These are phyloP conservation scores for Corbicula japonica DNA, from an alignment of 2,888 invertebrate genomes.

Conservation along the genomic window DNA sequence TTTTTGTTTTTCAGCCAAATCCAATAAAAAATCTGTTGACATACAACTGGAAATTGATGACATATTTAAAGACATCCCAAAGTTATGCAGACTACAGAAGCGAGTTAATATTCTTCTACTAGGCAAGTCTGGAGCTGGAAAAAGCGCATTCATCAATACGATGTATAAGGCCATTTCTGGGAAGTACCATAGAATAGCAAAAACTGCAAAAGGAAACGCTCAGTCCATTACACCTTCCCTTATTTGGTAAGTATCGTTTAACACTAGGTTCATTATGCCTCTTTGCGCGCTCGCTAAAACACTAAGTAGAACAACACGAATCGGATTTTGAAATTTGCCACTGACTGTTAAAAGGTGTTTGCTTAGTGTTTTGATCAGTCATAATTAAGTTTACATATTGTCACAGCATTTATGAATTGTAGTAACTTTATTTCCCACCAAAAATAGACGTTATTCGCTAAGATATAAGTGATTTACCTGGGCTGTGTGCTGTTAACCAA, in stretches of 20 bases:
- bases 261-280: background rate
- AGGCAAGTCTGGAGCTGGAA: constrained; percentile 24
- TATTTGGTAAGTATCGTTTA: constrained; percentile 6
- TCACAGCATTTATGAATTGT: too few relatives aligned
- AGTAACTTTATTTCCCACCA: too few relatives aligned
- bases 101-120: constrained; percentile 7
- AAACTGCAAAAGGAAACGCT: background rate
- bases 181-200: constrained; percentile 10
- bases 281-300: background rate
- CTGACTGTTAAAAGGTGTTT: too few relatives aligned
- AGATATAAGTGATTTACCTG: too few relatives aligned
- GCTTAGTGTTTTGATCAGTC: too few relatives aligned
- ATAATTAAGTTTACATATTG: too few relatives aligned
- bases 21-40: too few relatives aligned
- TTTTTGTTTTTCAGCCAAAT: too few relatives aligned
- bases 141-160: constrained; percentile 24
- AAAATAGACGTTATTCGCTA: too few relatives aligned
- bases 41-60: background rate
- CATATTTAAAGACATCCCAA: background rate
- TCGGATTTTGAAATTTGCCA: too few relatives aligned
- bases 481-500: too few relatives aligned
- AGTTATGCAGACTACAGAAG: background rate
- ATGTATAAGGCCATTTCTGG: constrained; percentile 19
- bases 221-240: constrained; percentile 5
- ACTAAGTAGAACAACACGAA: background rate